These are phyloP conservation scores for Psylliodes chrysocephalus DNA, from an alignment of 2,888 invertebrate species.

Conservation along the genomic window DNA sequence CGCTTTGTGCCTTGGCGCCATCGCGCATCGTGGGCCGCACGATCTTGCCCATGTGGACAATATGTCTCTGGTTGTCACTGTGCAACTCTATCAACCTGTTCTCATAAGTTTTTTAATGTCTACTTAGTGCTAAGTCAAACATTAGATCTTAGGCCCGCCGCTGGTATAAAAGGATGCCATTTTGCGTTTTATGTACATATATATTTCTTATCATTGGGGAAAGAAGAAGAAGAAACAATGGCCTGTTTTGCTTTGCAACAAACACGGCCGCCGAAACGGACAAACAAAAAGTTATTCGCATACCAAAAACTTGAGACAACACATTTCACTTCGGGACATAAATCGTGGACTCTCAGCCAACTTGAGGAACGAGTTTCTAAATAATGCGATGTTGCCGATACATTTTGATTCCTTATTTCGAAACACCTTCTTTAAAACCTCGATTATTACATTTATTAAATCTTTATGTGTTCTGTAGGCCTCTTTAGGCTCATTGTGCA, in stretches of 20 bases:
- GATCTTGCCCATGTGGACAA: too few relatives aligned
- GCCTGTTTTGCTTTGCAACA: slow-evolving; percentile 51
- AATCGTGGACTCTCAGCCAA: slow-evolving; percentile 57
- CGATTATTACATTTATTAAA: too few relatives aligned
- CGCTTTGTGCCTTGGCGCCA: too few relatives aligned
- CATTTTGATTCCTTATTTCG: neutral
- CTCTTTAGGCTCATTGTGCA: too few relatives aligned
- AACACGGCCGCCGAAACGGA: slow-evolving; percentile 51
- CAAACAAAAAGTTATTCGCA: slow-evolving; percentile 42
- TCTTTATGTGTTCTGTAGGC: too few relatives aligned
- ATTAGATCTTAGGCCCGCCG: too few relatives aligned
- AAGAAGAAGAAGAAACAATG: slow-evolving; percentile 53
- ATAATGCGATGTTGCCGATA: slow-evolving; percentile 36
- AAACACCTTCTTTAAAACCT: neutral
- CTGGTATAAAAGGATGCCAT: slow-evolving; percentile 46
- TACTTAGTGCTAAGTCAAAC: too few relatives aligned
- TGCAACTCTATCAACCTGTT: too few relatives aligned
- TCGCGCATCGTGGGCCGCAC: too few relatives aligned
- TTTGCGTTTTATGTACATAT: slow-evolving; percentile 40
- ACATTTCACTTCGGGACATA: slow-evolving; percentile 53
- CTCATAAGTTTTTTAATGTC: too few relatives aligned
- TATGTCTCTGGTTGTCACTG: too few relatives aligned
- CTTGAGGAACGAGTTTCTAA: slow-evolving; percentile 52
- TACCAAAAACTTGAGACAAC: slow-evolving; percentile 43
- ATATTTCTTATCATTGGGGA: slow-evolving; percentile 47